Percentiles rank a stretch among this genome's conserved stretches.
Evolutionary conservation across 2,113 vertebrate species (phyloP).

Genomic region (Seriola aureovittata): DNA sequence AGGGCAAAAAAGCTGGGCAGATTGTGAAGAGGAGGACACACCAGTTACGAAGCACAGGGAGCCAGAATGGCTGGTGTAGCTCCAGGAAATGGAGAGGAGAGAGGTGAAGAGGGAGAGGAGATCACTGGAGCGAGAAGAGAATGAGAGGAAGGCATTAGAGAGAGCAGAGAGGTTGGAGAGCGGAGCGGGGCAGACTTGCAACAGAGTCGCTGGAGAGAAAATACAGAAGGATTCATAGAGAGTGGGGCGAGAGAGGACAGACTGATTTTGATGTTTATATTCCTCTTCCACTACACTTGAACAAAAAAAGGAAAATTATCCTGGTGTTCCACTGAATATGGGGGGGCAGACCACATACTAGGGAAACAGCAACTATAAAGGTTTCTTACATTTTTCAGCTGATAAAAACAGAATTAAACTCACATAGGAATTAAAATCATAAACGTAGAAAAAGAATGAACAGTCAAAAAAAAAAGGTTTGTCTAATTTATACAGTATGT

Average conservation of each 20-base stretch:
- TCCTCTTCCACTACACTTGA: neutral
- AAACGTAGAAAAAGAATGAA: neutral
- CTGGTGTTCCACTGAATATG: neutral
- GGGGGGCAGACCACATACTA: neutral
- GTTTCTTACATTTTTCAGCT: neutral
- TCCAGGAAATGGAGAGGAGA: slow-evolving; percentile 70
- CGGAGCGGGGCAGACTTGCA: slow-evolving; percentile 28
- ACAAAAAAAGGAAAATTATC: neutral
- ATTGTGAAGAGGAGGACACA: slow-evolving; percentile 69
- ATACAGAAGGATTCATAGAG: slow-evolving; percentile 46
- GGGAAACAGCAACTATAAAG: neutral
- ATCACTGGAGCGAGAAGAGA: slow-evolving; percentile 71
- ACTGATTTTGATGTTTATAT: slow-evolving; percentile 2
- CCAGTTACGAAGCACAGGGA: slow-evolving; percentile 51
- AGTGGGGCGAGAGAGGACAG: slow-evolving; percentile 22
- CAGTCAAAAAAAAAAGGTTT: neutral
- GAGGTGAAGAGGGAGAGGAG: slow-evolving; percentile 56
- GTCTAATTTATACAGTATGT: neutral
- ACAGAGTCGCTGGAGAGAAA: slow-evolving; percentile 55
- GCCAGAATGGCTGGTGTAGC: slow-evolving; percentile 60
- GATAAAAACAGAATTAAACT: neutral
- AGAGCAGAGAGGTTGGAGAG: slow-evolving; percentile 53
- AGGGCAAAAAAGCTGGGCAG: slow-evolving; percentile 50
- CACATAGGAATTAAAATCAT: neutral
- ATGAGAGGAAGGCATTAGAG: slow-evolving; percentile 63